A percentile compares a stretch with the other conserved stretches of the same genome.
Conservation (phyloP, 2,113 vertebrate genomes). For the Archilochus colubris region DNA sequence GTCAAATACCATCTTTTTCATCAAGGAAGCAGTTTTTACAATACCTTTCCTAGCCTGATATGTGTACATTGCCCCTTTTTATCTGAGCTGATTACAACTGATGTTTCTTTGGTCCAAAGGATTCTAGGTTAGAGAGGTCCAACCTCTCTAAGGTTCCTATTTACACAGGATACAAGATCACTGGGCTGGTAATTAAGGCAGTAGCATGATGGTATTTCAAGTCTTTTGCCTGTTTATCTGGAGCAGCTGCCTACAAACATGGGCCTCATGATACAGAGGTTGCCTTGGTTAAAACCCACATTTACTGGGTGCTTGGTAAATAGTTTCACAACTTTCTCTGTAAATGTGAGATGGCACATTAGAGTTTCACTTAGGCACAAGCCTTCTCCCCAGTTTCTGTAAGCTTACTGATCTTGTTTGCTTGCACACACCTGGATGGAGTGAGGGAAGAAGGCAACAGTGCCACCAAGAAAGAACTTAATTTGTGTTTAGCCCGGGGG, state of each 20-base stretch:
- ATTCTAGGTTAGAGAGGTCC: too few species aligned
- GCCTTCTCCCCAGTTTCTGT: neutral
- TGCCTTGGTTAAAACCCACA: neutral
- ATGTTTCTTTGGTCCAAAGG: neutral
- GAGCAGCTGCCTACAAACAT: neutral
- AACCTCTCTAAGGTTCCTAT: neutral
- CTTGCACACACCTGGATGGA: neutral
- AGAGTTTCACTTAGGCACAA: neutral
- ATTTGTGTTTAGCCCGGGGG: neutral
- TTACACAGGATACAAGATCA: neutral
- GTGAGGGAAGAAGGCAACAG: neutral
- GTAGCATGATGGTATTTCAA: neutral
- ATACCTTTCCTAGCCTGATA: neutral
- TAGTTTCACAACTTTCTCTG: slow-evolving; percentile 21
- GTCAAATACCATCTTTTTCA: neutral
- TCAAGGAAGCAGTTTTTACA: neutral
- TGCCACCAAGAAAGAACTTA: neutral
- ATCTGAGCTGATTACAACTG: neutral
- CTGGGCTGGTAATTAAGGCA: neutral
- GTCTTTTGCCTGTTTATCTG: neutral
- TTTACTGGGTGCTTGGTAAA: slow-evolving; percentile 11
- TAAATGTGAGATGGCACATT: slow-evolving; percentile 12
- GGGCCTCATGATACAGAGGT: neutral
- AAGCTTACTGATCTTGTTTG: neutral
- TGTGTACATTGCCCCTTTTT: neutral